phyloP scores from a whole-genome alignment of 2,797 vertebrate genomes.

The Schizopygopsis malacanthus region DNA sequence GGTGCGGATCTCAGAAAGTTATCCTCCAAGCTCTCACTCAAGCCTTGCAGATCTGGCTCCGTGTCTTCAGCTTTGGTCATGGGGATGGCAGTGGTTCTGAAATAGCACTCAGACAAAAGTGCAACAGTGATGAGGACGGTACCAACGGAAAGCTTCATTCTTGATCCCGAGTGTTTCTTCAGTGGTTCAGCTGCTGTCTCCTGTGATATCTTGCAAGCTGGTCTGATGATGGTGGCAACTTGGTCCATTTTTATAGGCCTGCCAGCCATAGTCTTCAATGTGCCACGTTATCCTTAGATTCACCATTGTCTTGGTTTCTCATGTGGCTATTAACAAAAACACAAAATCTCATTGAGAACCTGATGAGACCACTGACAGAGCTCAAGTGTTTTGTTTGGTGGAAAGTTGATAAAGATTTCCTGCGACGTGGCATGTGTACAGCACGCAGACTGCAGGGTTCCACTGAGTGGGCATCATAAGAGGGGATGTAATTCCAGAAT shows the following conservation, averaged over 20 bases:
- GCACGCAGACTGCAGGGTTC: slow-evolving; percentile 64
- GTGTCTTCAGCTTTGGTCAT: slow-evolving; percentile 66
- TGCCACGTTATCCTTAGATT: slow-evolving; percentile 60
- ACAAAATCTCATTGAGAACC: slow-evolving; percentile 53
- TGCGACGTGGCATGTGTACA: slow-evolving; percentile 32
- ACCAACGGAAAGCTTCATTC: slow-evolving; percentile 73
- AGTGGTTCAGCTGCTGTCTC: slow-evolving; percentile 27
- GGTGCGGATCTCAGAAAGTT: slow-evolving; percentile 50
- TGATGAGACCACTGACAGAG: slow-evolving; percentile 63
- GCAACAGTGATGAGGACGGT: slow-evolving; percentile 66
- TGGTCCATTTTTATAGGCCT: slow-evolving; percentile 72
- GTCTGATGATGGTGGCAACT: not conserved
- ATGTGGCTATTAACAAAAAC: slow-evolving; percentile 61
- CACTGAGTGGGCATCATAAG: slow-evolving; percentile 58
- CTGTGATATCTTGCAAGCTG: slow-evolving; percentile 20
- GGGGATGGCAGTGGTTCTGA: slow-evolving; percentile 60
- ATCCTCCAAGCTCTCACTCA: slow-evolving; percentile 66
- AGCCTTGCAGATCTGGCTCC: slow-evolving; percentile 70
- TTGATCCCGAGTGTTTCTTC: slow-evolving; percentile 49
- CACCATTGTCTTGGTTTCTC: slow-evolving; percentile 52
- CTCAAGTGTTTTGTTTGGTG: slow-evolving; percentile 70
- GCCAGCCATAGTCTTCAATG: not conserved
- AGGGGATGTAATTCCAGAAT: slow-evolving; percentile 65
- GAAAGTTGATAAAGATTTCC: slow-evolving; percentile 72
- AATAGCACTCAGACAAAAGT: slow-evolving; percentile 68